These are phyloP conservation scores for Melieria picta DNA, from an alignment of 2,888 invertebrate genomes.

Conservation along the genomic window DNA sequence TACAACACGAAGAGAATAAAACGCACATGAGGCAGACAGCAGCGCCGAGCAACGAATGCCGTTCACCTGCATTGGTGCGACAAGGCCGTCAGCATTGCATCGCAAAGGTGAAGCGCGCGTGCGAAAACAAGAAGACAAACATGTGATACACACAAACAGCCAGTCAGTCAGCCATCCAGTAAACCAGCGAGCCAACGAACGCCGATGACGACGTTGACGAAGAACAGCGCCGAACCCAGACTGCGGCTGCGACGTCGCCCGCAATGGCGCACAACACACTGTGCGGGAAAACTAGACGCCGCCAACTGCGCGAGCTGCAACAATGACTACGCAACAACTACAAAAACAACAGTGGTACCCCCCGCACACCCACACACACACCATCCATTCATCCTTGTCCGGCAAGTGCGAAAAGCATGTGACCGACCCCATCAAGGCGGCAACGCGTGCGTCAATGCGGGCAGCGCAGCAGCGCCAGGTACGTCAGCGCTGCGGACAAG, in stretches of 20 bases:
- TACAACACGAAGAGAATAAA: too few relatives aligned
- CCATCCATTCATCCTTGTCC: conserved; percentile 19
- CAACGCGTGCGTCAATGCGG: neutral
- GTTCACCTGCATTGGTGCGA: conserved; percentile 51
- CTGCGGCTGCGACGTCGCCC: neutral
- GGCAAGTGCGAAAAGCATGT: neutral
- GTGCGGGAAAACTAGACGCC: neutral
- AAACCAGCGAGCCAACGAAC: conserved; percentile 17
- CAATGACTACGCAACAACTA: neutral
- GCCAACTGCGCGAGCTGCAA: neutral
- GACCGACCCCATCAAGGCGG: neutral
- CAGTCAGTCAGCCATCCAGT: neutral
- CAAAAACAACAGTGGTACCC: neutral
- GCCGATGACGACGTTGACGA: neutral
- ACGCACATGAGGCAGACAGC: too few relatives aligned
- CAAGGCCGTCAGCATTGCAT: conserved; percentile 50
- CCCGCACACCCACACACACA: conserved; percentile 7
- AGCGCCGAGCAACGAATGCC: neutral
- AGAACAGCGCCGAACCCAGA: neutral
- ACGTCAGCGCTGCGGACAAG: neutral
- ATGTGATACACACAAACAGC: conserved; percentile 56
- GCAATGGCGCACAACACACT: neutral
- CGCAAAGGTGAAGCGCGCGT: conserved; percentile 45
- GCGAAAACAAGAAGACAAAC: conserved; percentile 58
- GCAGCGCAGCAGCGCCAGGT: neutral